Conservation (phyloP, 2,888 invertebrate genomes). For the Ennomos quercinarius region DNA sequence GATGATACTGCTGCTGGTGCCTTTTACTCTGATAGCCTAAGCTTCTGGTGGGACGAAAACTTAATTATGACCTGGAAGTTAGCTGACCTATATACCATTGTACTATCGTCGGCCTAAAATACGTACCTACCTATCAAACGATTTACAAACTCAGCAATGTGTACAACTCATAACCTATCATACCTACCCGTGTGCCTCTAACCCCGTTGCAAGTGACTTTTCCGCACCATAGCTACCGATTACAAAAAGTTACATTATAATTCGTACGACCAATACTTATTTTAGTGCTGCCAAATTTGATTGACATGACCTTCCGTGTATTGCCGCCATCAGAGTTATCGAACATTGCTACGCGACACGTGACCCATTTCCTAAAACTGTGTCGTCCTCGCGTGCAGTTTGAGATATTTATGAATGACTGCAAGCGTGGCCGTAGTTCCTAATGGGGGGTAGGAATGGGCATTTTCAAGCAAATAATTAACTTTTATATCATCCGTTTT, state of each 20-base stretch:
- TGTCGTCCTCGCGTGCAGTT: constrained; percentile 34
- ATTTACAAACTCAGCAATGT: too few species aligned
- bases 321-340: constrained; percentile 16
- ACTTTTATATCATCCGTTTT: too few species aligned
- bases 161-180: too few species aligned
- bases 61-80: too few species aligned
- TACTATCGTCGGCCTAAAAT: too few species aligned
- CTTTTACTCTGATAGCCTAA: too few species aligned
- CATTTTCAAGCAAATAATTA: too few species aligned
- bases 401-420: constrained; percentile 42
- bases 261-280: constrained; percentile 13
- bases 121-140: too few species aligned
- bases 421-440: constrained; percentile 19
- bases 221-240: constrained; percentile 14
- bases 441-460: too few species aligned
- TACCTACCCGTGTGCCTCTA: constrained; percentile 5
- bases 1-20: too few species aligned
- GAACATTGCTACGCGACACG: constrained; percentile 12
- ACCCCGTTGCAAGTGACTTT: constrained; percentile 9
- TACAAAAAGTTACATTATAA: constrained; percentile 15
- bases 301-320: constrained; percentile 29
- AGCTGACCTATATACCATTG: too few species aligned
- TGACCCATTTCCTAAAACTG: constrained; percentile 50
- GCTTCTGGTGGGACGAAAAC: too few species aligned
- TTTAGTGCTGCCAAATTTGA: constrained; percentile 8